A percentile compares a stretch with the other conserved stretches of the same genome.
Conservation (phyloP, 2,888 invertebrate species). For the Esperia sulphurella region DNA sequence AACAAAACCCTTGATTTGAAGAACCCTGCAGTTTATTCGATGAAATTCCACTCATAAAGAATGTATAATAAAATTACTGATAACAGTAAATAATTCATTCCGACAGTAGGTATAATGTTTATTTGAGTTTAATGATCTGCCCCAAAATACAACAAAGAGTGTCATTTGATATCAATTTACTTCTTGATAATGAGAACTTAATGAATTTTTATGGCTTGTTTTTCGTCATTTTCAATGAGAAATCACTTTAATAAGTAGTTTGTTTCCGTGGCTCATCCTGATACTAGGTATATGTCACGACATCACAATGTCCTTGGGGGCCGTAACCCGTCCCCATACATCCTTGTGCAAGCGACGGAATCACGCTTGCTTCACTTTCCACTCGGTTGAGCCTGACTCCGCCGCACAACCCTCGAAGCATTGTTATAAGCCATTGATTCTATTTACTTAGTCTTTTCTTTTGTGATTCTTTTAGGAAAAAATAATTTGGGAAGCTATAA, state of each 20-base stretch:
- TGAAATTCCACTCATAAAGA: too few relatives aligned
- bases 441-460: not conserved
- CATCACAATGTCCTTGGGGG: too few relatives aligned
- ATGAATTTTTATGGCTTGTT: not conserved
- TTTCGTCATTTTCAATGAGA: too few relatives aligned
- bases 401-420: constrained; percentile 26
- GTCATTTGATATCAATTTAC: not conserved
- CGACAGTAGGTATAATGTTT: not conserved
- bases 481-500: too few relatives aligned
- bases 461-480: too few relatives aligned
- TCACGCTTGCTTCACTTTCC: constrained; percentile 60
- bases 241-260: too few relatives aligned
- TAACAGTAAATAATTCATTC: not conserved
- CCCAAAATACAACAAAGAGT: constrained; percentile 18
- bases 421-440: constrained; percentile 48
- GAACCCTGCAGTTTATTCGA: too few relatives aligned
- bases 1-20: too few relatives aligned
- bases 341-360: constrained; percentile 48
- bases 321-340: constrained; percentile 18
- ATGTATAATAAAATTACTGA: not conserved
- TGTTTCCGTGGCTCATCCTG: not conserved
- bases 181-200: too few relatives aligned
- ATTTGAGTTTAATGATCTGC: constrained; percentile 10
- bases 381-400: constrained; percentile 43
- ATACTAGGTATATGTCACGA: too few relatives aligned